Conservation (phyloP, 2,113 vertebrate species). For the Nannobrachium achirus region DNA sequence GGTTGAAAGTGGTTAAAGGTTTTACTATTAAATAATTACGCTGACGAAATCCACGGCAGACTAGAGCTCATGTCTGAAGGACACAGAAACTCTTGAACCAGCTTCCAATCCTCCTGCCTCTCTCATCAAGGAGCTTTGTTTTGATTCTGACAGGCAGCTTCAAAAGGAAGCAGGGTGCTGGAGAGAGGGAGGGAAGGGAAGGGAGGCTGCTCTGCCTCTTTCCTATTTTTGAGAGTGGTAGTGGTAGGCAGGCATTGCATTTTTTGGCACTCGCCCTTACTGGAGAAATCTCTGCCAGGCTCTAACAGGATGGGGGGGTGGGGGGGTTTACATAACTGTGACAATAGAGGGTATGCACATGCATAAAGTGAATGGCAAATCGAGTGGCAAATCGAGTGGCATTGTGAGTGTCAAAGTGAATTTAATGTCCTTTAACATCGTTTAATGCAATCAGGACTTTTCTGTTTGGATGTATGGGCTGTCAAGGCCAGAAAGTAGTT, state of each 20-base stretch:
- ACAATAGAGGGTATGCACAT: too few relatives aligned
- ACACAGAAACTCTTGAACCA: constrained; percentile 23
- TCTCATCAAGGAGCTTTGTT: constrained; percentile 55
- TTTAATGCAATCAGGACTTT: too few relatives aligned
- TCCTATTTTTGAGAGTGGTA: constrained; percentile 44
- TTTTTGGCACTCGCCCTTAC: too few relatives aligned
- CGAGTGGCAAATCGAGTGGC: too few relatives aligned
- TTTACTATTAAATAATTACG: constrained; percentile 2
- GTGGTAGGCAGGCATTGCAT: constrained; percentile 10
- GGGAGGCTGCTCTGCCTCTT: constrained; percentile 60
- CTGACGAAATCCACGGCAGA: constrained; percentile 12
- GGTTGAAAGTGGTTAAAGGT: neutral
- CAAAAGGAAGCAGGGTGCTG: constrained; percentile 63
- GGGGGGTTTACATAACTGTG: constrained; percentile 18
- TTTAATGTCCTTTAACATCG: too few relatives aligned
- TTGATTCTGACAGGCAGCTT: constrained; percentile 61
- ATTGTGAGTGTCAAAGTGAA: too few relatives aligned
- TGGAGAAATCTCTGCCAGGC: constrained; percentile 18
- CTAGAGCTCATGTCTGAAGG: constrained; percentile 12
- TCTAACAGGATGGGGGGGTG: neutral
- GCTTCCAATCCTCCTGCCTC: constrained; percentile 40
- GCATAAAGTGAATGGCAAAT: too few relatives aligned
- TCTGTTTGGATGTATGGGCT: too few relatives aligned
- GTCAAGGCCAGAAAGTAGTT: too few relatives aligned
- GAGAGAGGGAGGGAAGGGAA: constrained; percentile 66